Conservation (phyloP, 2,797 vertebrate species). For the Darevskia nairensis region DNA sequence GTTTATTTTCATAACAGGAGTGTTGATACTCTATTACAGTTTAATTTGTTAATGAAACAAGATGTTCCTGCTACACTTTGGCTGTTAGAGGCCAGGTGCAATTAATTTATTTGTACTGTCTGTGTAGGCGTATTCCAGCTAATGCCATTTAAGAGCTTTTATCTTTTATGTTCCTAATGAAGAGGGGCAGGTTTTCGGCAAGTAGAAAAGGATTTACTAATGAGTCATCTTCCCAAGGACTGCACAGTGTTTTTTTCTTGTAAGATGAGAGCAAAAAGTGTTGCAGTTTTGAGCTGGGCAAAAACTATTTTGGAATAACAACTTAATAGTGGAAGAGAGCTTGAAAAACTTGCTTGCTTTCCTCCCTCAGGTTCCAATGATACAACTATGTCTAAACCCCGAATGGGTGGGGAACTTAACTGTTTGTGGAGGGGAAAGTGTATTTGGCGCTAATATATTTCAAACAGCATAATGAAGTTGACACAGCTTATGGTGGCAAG, state of each 20-base stretch:
- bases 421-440: not conserved
- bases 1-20: conserved; percentile 61
- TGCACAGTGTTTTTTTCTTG: conserved; percentile 75
- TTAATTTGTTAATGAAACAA: conserved; percentile 84
- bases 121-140: conserved; percentile 79
- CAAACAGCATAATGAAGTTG: not conserved
- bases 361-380: not conserved
- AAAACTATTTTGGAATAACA: conserved; percentile 57
- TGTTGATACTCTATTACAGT: conserved; percentile 72
- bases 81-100: conserved; percentile 79
- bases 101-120: conserved; percentile 85
- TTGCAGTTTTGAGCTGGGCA: conserved; percentile 61
- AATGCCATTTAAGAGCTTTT: conserved; percentile 81
- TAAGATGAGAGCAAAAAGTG: conserved; percentile 70
- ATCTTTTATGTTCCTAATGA: conserved; percentile 81
- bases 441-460: conserved; percentile 1
- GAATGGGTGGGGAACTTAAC: not conserved
- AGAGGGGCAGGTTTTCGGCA: conserved; percentile 79
- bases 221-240: conserved; percentile 75
- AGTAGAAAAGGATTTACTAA: conserved; percentile 75
- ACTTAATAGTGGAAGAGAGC: not conserved
- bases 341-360: not conserved
- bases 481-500: not conserved
- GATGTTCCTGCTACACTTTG: conserved; percentile 75
- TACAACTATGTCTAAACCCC: not conserved